Conservation (phyloP, 2,113 vertebrate genomes). For the Campylomormyrus tamandua region DNA sequence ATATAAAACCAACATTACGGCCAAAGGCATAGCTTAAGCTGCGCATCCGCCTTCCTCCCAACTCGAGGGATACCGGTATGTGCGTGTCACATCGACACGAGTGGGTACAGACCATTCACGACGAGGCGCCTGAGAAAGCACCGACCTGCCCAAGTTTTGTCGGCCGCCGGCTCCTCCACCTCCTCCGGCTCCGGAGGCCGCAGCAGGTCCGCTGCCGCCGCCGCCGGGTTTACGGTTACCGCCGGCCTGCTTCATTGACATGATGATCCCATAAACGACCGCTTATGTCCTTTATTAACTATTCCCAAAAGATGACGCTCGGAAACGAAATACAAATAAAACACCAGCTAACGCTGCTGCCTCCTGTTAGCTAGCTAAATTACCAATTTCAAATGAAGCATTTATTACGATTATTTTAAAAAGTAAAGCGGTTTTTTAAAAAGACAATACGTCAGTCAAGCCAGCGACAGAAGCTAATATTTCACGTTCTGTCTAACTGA, state of each 20-base stretch:
- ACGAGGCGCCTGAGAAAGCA: constrained; percentile 29
- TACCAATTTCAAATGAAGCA: constrained; percentile 5
- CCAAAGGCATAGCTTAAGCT: not conserved
- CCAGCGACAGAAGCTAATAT: constrained; percentile 37
- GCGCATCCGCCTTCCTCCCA: not conserved
- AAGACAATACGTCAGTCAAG: constrained; percentile 44
- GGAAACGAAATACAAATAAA: constrained; percentile 37
- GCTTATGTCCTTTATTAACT: constrained; percentile 31
- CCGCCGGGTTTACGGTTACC: constrained; percentile 69
- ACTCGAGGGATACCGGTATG: not conserved
- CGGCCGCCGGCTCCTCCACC: constrained; percentile 68
- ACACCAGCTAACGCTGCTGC: constrained; percentile 19
- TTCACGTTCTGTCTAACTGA: constrained; percentile 42
- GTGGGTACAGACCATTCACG: not conserved
- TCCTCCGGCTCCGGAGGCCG: constrained; percentile 55
- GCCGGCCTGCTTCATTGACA: constrained; percentile 82
- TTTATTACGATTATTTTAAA: constrained; percentile 24
- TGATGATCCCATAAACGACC: constrained; percentile 76
- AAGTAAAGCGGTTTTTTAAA: constrained; percentile 45
- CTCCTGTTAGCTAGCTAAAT: constrained; percentile 16
- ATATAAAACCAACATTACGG: not conserved
- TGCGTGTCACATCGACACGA: not conserved
- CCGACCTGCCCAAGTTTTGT: constrained; percentile 80
- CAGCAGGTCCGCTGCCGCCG: constrained; percentile 59
- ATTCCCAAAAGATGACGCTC: constrained; percentile 41